Conservation (phyloP, 2,113 vertebrate species). For the Hipposideros armiger region DNA sequence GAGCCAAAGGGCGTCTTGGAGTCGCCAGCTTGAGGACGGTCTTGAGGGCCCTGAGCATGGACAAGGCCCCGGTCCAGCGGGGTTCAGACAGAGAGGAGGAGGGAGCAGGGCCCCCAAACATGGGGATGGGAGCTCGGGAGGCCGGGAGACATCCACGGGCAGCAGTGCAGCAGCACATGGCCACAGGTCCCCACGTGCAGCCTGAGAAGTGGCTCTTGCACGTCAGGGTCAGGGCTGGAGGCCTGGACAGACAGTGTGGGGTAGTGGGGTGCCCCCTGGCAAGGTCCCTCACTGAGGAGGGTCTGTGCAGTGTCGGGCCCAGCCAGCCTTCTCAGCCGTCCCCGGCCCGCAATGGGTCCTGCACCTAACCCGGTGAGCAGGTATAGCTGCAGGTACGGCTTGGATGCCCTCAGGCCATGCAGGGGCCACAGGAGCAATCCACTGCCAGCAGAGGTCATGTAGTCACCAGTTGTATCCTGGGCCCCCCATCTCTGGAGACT, state of each 20-base stretch:
- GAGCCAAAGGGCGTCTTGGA: not conserved
- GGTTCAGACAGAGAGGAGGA: not conserved
- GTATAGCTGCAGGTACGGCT: accelerated
- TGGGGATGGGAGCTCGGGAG: not conserved
- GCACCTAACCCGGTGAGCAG: not conserved
- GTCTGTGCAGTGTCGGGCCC: not conserved
- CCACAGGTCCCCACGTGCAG: not conserved
- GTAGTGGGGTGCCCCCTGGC: not conserved
- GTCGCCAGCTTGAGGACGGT: accelerated
- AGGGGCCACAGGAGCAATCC: not conserved
- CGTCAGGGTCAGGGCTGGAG: not conserved
- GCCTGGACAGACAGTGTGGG: too few species aligned
- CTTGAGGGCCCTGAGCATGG: not conserved
- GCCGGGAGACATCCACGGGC: accelerated
- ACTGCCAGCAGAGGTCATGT: not conserved
- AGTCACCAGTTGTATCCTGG: not conserved
- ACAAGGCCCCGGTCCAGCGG: not conserved
- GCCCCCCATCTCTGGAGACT: not conserved
- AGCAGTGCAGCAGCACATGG: not conserved
- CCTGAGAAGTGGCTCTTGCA: accelerated
- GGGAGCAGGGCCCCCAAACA: not conserved
- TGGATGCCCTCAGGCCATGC: accelerated
- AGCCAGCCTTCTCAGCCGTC: not conserved
- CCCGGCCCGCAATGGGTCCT: accelerated
- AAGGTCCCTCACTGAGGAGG: not conserved